Percentiles rank a stretch among this genome's conserved stretches.
Conservation (phyloP, 2,888 invertebrate genomes). For the Calliphora vomitoria region DNA sequence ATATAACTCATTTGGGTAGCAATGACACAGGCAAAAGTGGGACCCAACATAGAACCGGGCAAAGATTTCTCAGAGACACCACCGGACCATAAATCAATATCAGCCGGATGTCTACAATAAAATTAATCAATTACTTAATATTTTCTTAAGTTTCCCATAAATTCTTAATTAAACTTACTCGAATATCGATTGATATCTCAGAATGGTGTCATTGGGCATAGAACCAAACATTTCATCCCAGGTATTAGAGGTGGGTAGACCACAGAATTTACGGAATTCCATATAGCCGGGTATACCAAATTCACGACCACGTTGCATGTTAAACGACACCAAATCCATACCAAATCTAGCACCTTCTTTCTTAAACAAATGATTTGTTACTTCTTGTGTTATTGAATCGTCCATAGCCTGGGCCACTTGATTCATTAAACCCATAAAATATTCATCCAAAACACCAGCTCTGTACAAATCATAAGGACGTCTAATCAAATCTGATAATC, state of each 20-base stretch:
- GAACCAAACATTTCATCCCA: slow-evolving; percentile 93
- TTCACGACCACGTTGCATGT: slow-evolving; percentile 96
- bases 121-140: slow-evolving; percentile 10
- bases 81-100: slow-evolving; percentile 97
- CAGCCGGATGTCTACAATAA: slow-evolving; percentile 90
- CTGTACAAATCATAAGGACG: slow-evolving; percentile 95
- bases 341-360: slow-evolving; percentile 90
- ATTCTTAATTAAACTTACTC: slow-evolving; percentile 86
- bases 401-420: slow-evolving; percentile 98
- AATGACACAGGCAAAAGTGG: slow-evolving; percentile 97
- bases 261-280: slow-evolving; percentile 96
- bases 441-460: slow-evolving; percentile 95
- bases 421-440: slow-evolving; percentile 96
- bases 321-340: slow-evolving; percentile 95
- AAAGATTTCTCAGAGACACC: slow-evolving; percentile 96
- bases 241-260: slow-evolving; percentile 90
- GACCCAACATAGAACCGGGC: slow-evolving; percentile 96
- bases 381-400: slow-evolving; percentile 95
- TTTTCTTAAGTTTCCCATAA: background rate
- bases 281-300: slow-evolving; percentile 96
- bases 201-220: slow-evolving; percentile 95
- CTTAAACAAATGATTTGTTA: slow-evolving; percentile 96
- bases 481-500: slow-evolving; percentile 94
- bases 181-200: slow-evolving; percentile 92
- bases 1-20: slow-evolving; percentile 96